Evolutionary conservation across 30 jellyfish, hydroid and myxozoan genomes (phyloP).

Genomic region (Cassiopea andromeda): DNA sequence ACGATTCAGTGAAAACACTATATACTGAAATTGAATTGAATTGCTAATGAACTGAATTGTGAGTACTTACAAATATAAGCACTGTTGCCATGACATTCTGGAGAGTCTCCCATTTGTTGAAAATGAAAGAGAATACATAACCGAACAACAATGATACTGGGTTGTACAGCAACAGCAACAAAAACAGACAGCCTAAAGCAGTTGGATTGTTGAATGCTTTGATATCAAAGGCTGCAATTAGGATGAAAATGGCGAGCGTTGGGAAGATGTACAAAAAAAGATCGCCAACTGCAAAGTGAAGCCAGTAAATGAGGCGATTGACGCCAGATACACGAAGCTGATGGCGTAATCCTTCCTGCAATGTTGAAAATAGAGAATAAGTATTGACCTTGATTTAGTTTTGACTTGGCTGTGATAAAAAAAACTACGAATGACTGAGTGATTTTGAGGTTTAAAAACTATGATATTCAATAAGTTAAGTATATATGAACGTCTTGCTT

Average conservation of each 20-base stretch:
- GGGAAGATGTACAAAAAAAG: slow-evolving; percentile 68
- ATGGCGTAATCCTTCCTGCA: slow-evolving; percentile 86
- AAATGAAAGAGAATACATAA: slow-evolving; percentile 73
- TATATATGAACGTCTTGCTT: too few relatives aligned
- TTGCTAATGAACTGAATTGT: neutral
- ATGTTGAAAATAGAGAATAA: neutral
- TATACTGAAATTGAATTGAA: neutral
- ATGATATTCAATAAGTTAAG: too few relatives aligned
- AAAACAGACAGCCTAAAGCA: slow-evolving; percentile 65
- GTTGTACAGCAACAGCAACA: slow-evolving; percentile 71
- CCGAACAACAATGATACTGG: slow-evolving; percentile 70
- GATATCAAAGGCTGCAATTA: slow-evolving; percentile 75
- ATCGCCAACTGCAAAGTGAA: slow-evolving; percentile 73
- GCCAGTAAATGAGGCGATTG: slow-evolving; percentile 82
- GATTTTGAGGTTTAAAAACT: too few relatives aligned
- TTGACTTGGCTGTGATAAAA: too few relatives aligned
- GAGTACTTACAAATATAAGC: slow-evolving; percentile 57
- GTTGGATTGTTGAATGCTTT: slow-evolving; percentile 64
- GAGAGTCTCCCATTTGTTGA: slow-evolving; percentile 79
- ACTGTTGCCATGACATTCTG: slow-evolving; percentile 75
- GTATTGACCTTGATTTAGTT: too few relatives aligned
- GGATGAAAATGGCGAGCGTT: slow-evolving; percentile 44
- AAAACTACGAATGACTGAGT: too few relatives aligned
- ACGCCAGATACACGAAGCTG: slow-evolving; percentile 87
- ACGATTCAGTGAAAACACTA: too few relatives aligned